A percentile compares a stretch with the other conserved stretches of the same genome.
Evolutionary conservation across 2,797 vertebrate genomes (phyloP).

Genomic region (Sternotherus odoratus): DNA sequence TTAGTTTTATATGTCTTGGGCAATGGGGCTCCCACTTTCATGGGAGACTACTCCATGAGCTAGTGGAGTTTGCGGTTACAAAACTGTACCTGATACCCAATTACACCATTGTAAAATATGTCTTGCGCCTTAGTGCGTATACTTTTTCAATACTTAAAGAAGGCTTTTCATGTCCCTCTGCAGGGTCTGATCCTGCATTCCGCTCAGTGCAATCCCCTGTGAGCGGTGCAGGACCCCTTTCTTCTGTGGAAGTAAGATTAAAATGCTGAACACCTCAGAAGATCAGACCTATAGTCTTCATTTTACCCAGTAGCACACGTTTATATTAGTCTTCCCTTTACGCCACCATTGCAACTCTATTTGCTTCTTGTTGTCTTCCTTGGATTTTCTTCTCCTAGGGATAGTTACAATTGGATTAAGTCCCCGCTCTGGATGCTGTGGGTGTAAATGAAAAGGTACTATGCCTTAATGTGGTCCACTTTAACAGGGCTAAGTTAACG

Average conservation of each 20-base stretch:
- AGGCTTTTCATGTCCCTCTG: background rate
- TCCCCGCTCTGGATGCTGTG: background rate
- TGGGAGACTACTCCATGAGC: background rate
- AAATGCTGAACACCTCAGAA: background rate
- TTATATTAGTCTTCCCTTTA: background rate
- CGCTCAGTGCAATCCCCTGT: background rate
- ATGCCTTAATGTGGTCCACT: background rate
- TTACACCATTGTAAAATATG: background rate
- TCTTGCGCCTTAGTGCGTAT: background rate
- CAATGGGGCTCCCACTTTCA: background rate
- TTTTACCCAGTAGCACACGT: background rate
- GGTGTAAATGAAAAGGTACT: background rate
- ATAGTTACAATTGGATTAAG: background rate
- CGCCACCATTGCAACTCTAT: background rate
- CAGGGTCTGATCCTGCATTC: background rate
- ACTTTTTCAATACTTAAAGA: background rate
- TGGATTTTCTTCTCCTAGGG: background rate
- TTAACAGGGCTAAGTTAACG: background rate
- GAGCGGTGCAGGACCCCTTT: background rate
- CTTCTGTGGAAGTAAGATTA: background rate
- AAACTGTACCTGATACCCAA: background rate
- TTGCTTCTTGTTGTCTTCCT: background rate
- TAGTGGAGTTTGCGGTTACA: background rate
- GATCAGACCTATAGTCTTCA: background rate
- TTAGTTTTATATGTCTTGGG: background rate